Evolutionary conservation across 1,140 invertebrate species (phyloP).

Genomic region (Hermetia illucens): DNA sequence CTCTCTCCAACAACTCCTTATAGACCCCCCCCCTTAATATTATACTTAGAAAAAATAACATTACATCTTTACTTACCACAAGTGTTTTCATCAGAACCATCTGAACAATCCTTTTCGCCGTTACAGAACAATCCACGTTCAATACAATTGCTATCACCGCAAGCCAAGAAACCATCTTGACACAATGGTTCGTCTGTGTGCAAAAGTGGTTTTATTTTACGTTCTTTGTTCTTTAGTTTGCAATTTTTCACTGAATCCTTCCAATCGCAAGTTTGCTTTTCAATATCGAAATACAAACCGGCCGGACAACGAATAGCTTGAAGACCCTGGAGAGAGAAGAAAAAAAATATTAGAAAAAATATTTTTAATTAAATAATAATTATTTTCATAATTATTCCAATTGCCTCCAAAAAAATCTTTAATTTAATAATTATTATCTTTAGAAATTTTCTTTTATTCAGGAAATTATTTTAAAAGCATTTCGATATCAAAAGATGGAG

Average conservation of each 20-base stretch:
- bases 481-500: too few species aligned
- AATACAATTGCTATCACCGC: conserved; percentile 74
- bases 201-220: conserved; percentile 75
- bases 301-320: conserved; percentile 87
- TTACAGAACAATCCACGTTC: conserved; percentile 87
- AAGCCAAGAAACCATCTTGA: conserved; percentile 71
- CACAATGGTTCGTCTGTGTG: conserved; percentile 87
- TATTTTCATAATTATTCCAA: too few species aligned
- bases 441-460: too few species aligned
- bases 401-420: too few species aligned
- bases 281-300: conserved; percentile 86
- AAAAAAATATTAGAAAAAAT: background rate
- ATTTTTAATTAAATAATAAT: conserved; percentile 5
- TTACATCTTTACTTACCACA: conserved; percentile 56
- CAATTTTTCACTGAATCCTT: conserved; percentile 88
- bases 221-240: conserved; percentile 79
- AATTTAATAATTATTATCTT: too few species aligned
- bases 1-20: background rate
- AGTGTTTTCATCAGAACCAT: conserved; percentile 82
- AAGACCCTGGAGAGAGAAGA: conserved; percentile 48
- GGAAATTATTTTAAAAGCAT: too few species aligned
- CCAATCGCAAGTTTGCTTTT: conserved; percentile 94
- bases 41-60: background rate
- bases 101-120: conserved; percentile 77
- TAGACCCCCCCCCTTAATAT: too few species aligned